A percentile compares a stretch with the other conserved stretches of the same genome.
phyloP scores from a whole-genome alignment of 2,113 vertebrate species.

The Larimichthys polyactis region DNA sequence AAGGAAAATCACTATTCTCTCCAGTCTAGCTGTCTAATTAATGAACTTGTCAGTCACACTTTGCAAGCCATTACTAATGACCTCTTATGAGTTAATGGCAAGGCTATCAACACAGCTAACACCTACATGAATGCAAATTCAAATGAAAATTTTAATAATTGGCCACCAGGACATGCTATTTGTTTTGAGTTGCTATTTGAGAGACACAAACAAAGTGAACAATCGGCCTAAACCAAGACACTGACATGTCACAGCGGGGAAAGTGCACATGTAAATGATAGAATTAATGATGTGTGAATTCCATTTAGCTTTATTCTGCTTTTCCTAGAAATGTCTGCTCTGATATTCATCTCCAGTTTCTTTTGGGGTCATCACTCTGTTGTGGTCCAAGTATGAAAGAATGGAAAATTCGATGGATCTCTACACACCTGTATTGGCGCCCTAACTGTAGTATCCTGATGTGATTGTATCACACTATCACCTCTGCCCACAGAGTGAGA shows the following conservation, averaged over 20 bases:
- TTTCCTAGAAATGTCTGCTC: not conserved
- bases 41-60: slow-evolving; percentile 40
- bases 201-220: not conserved
- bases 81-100: slow-evolving; percentile 14
- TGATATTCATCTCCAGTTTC: not conserved
- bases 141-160: slow-evolving; percentile 11
- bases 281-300: not conserved
- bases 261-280: not conserved
- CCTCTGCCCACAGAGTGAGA: slow-evolving; percentile 10
- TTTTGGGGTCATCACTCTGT: not conserved
- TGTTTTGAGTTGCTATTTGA: not conserved
- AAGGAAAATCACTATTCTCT: slow-evolving; percentile 23
- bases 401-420: not conserved
- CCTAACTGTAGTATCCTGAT: not conserved
- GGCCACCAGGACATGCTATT: not conserved
- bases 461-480: not conserved
- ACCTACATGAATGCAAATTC: not conserved
- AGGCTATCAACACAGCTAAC: slow-evolving; percentile 6
- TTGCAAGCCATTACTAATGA: slow-evolving; percentile 11
- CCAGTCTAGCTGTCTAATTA: slow-evolving; percentile 40
- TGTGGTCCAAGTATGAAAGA: not conserved
- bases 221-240: not conserved
- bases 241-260: not conserved
- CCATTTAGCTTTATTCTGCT: not conserved
- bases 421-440: not conserved